Conservation (phyloP, 2,113 vertebrate genomes). For the Ptyas mucosa region DNA sequence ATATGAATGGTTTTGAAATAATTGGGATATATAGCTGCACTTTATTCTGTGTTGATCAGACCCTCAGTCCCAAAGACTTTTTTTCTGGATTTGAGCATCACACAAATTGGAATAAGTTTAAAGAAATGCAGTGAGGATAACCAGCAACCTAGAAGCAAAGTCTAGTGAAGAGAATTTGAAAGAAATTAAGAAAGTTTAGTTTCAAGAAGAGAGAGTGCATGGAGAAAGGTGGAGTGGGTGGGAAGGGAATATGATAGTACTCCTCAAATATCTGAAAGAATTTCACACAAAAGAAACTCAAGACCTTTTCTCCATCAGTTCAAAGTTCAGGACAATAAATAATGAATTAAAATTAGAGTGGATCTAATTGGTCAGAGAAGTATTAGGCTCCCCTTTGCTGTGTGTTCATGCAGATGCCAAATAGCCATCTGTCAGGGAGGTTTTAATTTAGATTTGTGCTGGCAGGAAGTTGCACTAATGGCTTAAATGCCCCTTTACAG, state of each 20-base stretch:
- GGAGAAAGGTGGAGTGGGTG: neutral
- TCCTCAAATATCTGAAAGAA: neutral
- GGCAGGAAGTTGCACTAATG: neutral
- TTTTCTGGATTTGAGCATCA: neutral
- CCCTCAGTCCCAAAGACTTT: neutral
- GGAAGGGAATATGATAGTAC: neutral
- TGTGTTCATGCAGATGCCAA: neutral
- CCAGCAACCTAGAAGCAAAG: neutral
- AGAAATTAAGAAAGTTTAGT: neutral
- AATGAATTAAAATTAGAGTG: neutral
- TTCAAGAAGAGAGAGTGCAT: neutral
- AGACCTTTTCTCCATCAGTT: neutral
- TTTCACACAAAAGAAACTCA: neutral
- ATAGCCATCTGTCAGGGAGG: neutral
- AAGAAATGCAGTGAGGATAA: neutral
- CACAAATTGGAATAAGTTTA: neutral
- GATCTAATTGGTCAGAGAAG: neutral
- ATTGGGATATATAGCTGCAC: neutral
- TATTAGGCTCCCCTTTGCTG: neutral
- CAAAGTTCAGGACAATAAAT: neutral
- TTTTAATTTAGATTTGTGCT: neutral
- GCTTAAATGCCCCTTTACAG: neutral
- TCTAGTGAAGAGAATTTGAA: neutral
- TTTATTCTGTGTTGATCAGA: neutral
- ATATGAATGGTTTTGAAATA: neutral